Evolutionary conservation across 2,888 invertebrate genomes (phyloP).

Genomic region (Cataglyphis livida): DNA sequence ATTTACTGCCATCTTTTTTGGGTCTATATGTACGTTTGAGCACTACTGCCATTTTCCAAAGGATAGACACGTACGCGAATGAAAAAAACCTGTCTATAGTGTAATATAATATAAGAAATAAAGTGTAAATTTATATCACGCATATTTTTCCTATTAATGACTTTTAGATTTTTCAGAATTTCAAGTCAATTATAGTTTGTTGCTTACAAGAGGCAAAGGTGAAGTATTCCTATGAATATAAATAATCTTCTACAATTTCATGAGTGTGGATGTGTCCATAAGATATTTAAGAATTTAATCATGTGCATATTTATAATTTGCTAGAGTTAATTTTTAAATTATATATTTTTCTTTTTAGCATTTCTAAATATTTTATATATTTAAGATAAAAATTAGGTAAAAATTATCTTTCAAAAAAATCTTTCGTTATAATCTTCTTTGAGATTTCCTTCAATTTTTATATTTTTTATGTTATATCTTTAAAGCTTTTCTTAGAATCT

Average conservation of each 20-base stretch:
- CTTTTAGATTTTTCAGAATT: background rate
- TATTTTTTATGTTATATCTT: background rate
- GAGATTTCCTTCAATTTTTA: background rate
- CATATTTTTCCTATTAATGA: conserved; percentile 8
- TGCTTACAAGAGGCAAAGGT: background rate
- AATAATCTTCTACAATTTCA: background rate
- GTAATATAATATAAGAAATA: conserved; percentile 76
- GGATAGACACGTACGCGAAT: conserved; percentile 71
- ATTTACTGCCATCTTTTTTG: conserved; percentile 82
- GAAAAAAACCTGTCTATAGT: conserved; percentile 79
- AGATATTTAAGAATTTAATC: background rate
- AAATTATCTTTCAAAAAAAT: background rate
- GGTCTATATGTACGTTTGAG: conserved; percentile 81
- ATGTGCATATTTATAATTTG: background rate
- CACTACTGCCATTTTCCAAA: conserved; percentile 84
- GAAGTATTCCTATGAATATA: background rate
- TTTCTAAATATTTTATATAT: background rate
- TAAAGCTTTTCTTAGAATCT: background rate
- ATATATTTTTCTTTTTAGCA: background rate
- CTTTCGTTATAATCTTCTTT: background rate
- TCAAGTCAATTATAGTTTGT: background rate
- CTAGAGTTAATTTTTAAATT: conserved; percentile 1
- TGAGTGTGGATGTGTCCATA: background rate
- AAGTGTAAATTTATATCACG: conserved; percentile 75
- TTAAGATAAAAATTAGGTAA: background rate